A percentile compares a stretch with the other conserved stretches of the same genome.
Evolutionary conservation across 1,140 invertebrate genomes (phyloP).

Genomic region (Hetaerina americana): DNA sequence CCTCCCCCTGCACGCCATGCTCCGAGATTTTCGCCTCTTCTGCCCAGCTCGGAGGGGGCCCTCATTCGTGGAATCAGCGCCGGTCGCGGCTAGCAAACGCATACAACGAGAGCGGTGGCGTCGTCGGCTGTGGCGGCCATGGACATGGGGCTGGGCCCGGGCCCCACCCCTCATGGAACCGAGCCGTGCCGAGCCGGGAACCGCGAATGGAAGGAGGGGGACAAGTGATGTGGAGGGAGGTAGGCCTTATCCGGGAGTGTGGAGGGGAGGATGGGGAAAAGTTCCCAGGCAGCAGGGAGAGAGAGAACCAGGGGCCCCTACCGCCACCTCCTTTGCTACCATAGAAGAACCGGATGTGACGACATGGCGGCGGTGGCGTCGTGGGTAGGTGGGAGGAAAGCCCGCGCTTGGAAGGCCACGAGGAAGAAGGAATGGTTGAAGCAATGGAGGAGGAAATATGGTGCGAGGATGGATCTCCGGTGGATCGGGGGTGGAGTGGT

Average conservation of each 20-base stretch:
- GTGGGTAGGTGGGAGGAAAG: constrained; percentile 3
- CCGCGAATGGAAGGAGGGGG: constrained; percentile 17
- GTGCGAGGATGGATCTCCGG: constrained; percentile 7
- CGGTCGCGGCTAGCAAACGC: too few relatives aligned
- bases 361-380: neutral
- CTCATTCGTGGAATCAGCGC: too few relatives aligned
- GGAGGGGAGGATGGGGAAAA: constrained; percentile 23
- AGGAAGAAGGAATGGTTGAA: constrained; percentile 7
- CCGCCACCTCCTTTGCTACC: neutral
- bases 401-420: constrained; percentile 6
- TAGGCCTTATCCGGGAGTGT: constrained; percentile 1
- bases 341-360: neutral
- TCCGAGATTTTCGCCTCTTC: neutral
- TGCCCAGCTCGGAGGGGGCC: too few relatives aligned
- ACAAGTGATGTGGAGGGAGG: constrained; percentile 34
- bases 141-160: constrained; percentile 25
- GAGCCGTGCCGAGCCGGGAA: neutral
- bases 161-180: constrained; percentile 8
- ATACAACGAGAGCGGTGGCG: constrained; percentile 26
- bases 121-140: constrained; percentile 26
- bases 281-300: constrained; percentile 12
- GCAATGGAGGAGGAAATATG: constrained; percentile 9
- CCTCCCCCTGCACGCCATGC: neutral
- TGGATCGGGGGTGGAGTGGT: constrained; percentile 7
- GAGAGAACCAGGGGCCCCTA: neutral